These are phyloP conservation scores for Felis chaus DNA, from an alignment of 2,113 vertebrate genomes.

Conservation along the genomic window DNA sequence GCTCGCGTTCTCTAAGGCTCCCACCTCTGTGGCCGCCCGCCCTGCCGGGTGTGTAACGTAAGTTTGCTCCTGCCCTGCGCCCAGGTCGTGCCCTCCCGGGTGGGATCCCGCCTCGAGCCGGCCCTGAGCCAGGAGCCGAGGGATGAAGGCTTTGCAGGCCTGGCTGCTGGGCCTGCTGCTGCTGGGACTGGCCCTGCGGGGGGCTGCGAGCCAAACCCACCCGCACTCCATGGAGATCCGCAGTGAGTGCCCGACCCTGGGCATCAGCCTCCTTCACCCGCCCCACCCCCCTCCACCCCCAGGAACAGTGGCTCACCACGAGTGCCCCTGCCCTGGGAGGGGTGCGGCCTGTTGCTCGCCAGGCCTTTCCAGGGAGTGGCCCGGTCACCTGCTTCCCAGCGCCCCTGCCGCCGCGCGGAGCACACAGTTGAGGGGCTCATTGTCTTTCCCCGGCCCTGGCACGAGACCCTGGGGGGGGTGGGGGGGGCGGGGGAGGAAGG, in stretches of 20 bases:
- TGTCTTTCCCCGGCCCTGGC: too few species aligned
- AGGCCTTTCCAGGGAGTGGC: neutral
- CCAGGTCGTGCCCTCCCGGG: neutral
- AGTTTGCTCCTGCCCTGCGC: neutral
- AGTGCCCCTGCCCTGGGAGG: accelerated
- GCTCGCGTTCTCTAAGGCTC: accelerated
- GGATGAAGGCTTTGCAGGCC: constrained; percentile 73
- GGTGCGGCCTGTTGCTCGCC: neutral
- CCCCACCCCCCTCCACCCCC: too few species aligned
- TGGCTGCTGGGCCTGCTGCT: constrained; percentile 85
- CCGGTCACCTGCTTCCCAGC: neutral
- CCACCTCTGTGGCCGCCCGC: accelerated
- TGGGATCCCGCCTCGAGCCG: accelerated
- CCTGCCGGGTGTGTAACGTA: accelerated
- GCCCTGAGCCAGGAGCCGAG: accelerated
- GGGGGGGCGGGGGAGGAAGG: too few species aligned
- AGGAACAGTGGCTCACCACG: neutral
- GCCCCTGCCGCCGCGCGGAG: neutral
- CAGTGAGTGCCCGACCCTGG: constrained; percentile 77
- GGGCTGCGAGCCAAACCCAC: constrained; percentile 38
- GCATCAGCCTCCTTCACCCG: accelerated
- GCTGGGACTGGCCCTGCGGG: constrained; percentile 68
- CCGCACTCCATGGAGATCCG: constrained; percentile 81
- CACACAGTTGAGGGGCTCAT: accelerated
- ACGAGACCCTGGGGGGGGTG: neutral